Evolutionary conservation across 2,888 invertebrate species (phyloP).

Genomic region (Cheilosia variabilis): DNA sequence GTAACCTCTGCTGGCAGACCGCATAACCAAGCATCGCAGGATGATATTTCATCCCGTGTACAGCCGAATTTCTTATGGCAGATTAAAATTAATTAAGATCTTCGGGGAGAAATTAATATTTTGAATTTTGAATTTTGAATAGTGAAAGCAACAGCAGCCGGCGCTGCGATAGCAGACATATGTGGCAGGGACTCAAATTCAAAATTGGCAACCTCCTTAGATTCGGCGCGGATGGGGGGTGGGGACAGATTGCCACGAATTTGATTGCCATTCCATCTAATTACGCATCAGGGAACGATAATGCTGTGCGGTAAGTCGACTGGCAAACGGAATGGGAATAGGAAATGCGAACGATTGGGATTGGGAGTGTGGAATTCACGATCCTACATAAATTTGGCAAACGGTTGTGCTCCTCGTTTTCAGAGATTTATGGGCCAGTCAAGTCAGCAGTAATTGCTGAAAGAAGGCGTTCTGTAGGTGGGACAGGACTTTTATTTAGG

Average conservation of each 20-base stretch:
- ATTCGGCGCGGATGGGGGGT: background rate
- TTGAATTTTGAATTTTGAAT: constrained; percentile 50
- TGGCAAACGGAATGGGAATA: constrained; percentile 7
- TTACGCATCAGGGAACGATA: constrained; percentile 55
- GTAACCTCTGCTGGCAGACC: constrained; percentile 40
- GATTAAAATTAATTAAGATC: constrained; percentile 62
- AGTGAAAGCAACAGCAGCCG: constrained; percentile 44
- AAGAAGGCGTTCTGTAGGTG: constrained; percentile 21
- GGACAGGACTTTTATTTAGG: constrained; percentile 50
- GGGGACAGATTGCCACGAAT: constrained; percentile 16
- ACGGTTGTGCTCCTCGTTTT: constrained; percentile 30
- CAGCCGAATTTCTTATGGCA: constrained; percentile 31
- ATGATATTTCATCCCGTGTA: constrained; percentile 30
- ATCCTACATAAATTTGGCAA: constrained; percentile 55
- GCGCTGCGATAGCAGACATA: background rate
- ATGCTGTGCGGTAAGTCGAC: constrained; percentile 37
- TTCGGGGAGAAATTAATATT: constrained; percentile 49
- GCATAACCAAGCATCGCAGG: constrained; percentile 10
- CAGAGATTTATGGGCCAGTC: constrained; percentile 63
- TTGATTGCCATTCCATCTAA: constrained; percentile 61
- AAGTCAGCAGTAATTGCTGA: constrained; percentile 64
- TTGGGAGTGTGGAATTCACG: constrained; percentile 5
- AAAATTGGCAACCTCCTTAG: constrained; percentile 7
- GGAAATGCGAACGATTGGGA: background rate
- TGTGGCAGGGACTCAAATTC: constrained; percentile 29